Evolutionary conservation across 1,140 invertebrate species (phyloP), one percentile per base, ranked within the genome.

Genomic region (Anastatus disparis): DNA sequence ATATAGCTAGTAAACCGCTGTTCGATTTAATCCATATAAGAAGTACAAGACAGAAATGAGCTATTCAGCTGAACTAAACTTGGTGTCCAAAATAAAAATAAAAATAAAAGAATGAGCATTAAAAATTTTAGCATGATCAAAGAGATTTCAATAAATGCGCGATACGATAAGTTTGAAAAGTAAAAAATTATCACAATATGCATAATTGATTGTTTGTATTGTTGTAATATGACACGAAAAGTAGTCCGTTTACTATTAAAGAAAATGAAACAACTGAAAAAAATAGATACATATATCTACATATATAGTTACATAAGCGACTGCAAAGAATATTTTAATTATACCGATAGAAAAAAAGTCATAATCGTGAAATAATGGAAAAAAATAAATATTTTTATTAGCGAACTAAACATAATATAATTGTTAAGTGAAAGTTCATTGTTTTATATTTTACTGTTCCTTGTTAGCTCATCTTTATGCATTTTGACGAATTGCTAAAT

Each of bases 301-400:
- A 40, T 44, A 42, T 58, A 26, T 58, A 74, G 27, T 55, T 64
- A 58, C 20, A 20, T 75, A 74, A 75, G 74, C 68, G 73, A 76
- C 68, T 76, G 72, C n/a, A 76, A 76, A 69, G 73, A 65, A 76
- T 80, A 81, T 80, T 79, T 80, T 79, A 80, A 74, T 77, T 79
- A 77, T 78, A 76, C 38, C n/a, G n/a, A n/a, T n/a, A 73, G 48
- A 72, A 64, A n/a, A 77, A 38, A 65, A 71, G 53, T 62, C 4
- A 26, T 72, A 74, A 64, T 68, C 72, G 50, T 69, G 68, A 63
- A 61, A 62, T 62, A 52, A 72, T 74, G 64, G 72, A 77, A 77
- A 72, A 71, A 77, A 77, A 78, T 42, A 76, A 74, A 78, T 78
- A 79, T 81, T 80, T 79, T 80, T 80, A 76, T 80, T 76, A 80